Evolutionary conservation across 2,797 vertebrate species (phyloP), one percentile per base, ranked within the genome.

Genomic region (Hemibagrus guttatus): DNA sequence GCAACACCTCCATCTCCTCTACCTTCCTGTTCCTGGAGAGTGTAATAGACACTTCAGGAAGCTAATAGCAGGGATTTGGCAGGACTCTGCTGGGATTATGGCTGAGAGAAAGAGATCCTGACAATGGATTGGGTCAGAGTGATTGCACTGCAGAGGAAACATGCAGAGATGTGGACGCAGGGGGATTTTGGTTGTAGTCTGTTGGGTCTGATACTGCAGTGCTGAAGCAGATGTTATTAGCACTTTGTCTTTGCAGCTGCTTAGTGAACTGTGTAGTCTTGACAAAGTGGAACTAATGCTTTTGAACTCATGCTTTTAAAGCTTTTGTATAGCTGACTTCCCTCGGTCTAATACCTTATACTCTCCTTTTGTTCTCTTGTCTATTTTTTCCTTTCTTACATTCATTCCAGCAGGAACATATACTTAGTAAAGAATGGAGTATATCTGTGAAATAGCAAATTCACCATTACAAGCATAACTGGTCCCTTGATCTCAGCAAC

Each of bases 1-100:
- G 21, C 59, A 26, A 63, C 42, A 63, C 54, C 58, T 83, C n/a
- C 19, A 54, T 82, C 49, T 81, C 8, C 54, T 78, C 64, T 19
- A n/a, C 46, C 61, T 54, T 68, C 49, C 61, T 39, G 61, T 58
- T 31, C 39, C 54, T 61, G 52, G 16, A 61, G 19, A 72, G 74
- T 58, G 86, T 79, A 89, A 87, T 28, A 16, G 31, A 82, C 56
- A 71, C 79, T 63, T 83, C 35, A 79, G 84, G 31, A 54, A 81
- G 54, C 66, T 88, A 83, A 85, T 74, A 80, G 58, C 35, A 58
- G 49, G 49, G 85, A 63, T 85, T 66, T 85, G 9, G 74, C 35
- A 39, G 35, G 56, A 39, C n/a, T 69, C 63, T 80, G 42, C n/a
- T 68, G 54, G 63, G 74, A 59, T 84, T 79, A 61, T 21, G 56